These are phyloP conservation scores for Chitala chitala DNA, from an alignment of 2,113 vertebrate genomes.

Conservation along the genomic window DNA sequence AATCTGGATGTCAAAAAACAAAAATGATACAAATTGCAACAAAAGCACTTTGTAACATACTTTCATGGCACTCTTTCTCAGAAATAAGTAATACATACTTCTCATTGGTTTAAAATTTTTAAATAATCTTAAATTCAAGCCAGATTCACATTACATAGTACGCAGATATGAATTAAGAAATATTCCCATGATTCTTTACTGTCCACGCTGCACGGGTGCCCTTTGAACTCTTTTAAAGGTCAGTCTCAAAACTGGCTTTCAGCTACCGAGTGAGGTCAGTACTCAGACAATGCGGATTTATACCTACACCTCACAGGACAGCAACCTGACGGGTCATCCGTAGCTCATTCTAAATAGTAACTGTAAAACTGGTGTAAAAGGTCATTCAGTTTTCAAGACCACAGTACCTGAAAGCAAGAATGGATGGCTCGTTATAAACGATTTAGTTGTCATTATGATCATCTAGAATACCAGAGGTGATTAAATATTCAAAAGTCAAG, in stretches of 20 bases:
- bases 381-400: conserved; percentile 46
- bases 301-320: conserved; percentile 1
- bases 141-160: not conserved
- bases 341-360: conserved; percentile 60
- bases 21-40: not conserved
- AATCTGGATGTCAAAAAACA: too few species aligned
- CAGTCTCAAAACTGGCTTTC: conserved; percentile 4
- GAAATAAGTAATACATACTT: not conserved
- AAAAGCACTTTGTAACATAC: not conserved
- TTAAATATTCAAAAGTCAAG: too few species aligned
- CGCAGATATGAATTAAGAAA: not conserved
- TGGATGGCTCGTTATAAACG: too few species aligned
- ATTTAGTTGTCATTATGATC: conserved; percentile 3
- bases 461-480: conserved; percentile 5
- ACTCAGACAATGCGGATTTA: not conserved
- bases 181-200: not conserved
- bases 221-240: conserved; percentile 21
- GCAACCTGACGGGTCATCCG: conserved; percentile 66
- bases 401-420: too few species aligned
- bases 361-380: conserved; percentile 59
- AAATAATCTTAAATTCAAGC: conserved; percentile 1
- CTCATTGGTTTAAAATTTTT: not conserved
- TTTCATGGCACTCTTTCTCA: not conserved
- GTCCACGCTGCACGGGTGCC: conserved; percentile 5
- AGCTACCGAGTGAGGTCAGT: not conserved